Percentiles rank a stretch among this genome's conserved stretches.
phyloP scores from a whole-genome alignment of 2,113 vertebrate genomes.

The Gadus macrocephalus region DNA sequence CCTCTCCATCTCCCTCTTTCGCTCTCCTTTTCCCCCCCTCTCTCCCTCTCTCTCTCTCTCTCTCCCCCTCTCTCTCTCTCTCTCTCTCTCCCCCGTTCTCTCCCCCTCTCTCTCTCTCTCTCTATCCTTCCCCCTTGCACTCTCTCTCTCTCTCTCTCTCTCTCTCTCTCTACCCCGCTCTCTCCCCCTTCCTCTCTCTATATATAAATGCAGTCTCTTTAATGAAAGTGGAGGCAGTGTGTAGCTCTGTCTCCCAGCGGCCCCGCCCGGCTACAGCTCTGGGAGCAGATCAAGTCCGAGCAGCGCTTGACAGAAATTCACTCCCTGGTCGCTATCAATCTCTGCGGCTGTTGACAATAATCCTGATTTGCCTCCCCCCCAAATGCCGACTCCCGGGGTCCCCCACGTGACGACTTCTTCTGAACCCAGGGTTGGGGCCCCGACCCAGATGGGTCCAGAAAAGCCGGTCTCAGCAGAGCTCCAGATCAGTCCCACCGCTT shows the following conservation, averaged over 20 bases:
- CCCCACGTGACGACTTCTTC: constrained; percentile 37
- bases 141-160: background rate
- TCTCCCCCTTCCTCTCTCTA: constrained; percentile 22
- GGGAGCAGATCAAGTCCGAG: constrained; percentile 57
- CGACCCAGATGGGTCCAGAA: background rate
- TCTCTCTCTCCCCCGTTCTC: constrained; percentile 2
- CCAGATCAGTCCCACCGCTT: no score
- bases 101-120: background rate
- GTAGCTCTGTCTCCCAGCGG: constrained; percentile 56
- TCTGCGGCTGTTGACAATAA: constrained; percentile 62
- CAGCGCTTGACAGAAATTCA: constrained; percentile 61
- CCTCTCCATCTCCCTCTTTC: background rate
- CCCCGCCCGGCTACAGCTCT: constrained; percentile 37
- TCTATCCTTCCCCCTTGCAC: no score
- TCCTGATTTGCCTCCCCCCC: constrained; percentile 64
- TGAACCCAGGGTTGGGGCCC: constrained; percentile 36
- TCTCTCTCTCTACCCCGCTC: constrained; percentile 18
- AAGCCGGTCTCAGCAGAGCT: background rate
- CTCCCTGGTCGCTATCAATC: constrained; percentile 68
- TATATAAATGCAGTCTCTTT: constrained; percentile 41
- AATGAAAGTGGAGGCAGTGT: constrained; percentile 61
- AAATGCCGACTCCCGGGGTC: constrained; percentile 51
- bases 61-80: constrained; percentile 12
- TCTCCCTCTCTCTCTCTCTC: background rate
- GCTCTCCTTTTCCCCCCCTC: constrained; percentile 2